phyloP scores from a whole-genome alignment of 2,888 invertebrate genomes.

The Ommatoiulus sabulosus region DNA sequence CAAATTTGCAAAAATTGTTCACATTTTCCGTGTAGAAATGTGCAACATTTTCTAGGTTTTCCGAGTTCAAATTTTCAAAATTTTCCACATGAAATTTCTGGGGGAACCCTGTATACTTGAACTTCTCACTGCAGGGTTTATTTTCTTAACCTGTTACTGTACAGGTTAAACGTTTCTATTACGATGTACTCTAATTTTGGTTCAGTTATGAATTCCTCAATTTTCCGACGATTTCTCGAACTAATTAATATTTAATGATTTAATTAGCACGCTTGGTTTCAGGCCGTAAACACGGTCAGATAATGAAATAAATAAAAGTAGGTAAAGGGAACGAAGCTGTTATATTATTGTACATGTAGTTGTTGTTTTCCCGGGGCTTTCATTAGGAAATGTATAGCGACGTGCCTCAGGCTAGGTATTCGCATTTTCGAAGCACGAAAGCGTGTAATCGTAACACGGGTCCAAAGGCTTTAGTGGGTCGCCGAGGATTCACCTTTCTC shows the following conservation, averaged over 20 bases:
- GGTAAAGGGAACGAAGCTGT: background rate
- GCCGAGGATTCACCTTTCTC: background rate
- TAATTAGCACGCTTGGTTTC: background rate
- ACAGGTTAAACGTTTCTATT: no score
- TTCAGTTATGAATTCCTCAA: no score
- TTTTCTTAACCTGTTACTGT: no score
- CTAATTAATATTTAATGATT: background rate
- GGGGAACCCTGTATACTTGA: no score
- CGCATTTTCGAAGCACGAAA: background rate
- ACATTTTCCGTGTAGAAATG: no score
- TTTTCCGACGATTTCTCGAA: no score
- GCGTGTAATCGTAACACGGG: slow-evolving; percentile 1
- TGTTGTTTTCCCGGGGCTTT: background rate
- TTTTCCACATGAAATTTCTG: no score
- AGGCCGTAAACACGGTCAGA: background rate
- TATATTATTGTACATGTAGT: background rate
- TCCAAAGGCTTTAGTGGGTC: slow-evolving; percentile 4
- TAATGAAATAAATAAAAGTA: slow-evolving; percentile 10
- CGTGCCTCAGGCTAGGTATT: background rate
- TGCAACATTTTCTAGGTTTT: no score
- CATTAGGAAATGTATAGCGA: background rate
- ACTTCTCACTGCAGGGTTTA: no score
- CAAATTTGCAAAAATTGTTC: no score
- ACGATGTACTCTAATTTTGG: no score
- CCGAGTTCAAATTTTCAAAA: no score